A percentile compares a stretch with the other conserved stretches of the same genome.
Evolutionary conservation across 2,797 vertebrate genomes (phyloP).

Genomic region (Phoebastria nigripes): DNA sequence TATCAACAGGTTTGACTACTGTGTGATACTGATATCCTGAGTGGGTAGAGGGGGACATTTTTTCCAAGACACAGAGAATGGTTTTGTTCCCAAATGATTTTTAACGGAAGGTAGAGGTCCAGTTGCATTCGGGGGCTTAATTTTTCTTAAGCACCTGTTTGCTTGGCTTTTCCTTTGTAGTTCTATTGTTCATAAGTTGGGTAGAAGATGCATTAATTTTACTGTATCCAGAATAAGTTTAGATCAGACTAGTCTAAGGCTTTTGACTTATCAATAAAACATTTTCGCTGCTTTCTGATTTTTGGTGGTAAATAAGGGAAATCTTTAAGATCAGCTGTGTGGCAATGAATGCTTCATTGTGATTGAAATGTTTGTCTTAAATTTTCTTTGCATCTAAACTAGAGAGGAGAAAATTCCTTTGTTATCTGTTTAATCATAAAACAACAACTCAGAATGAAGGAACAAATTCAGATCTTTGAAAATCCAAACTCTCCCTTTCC

Average conservation of each 20-base stretch:
- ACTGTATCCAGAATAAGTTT: neutral
- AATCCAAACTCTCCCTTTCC: neutral
- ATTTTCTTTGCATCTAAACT: neutral
- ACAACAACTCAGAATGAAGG: neutral
- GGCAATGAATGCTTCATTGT: neutral
- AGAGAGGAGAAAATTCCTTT: neutral
- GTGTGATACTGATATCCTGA: neutral
- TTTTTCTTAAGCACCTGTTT: neutral
- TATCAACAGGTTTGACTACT: neutral
- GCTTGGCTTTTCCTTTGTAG: neutral
- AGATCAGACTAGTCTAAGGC: neutral
- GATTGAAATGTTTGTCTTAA: constrained; percentile 9
- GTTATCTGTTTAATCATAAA: neutral
- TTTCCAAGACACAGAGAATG: neutral
- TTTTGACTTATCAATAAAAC: neutral
- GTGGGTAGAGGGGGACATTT: neutral
- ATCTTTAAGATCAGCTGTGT: neutral
- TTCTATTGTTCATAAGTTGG: neutral
- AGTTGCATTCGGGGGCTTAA: neutral
- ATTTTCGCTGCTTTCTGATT: neutral
- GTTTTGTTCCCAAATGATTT: neutral
- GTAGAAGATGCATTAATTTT: neutral
- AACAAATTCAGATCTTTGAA: neutral
- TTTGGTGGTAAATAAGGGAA: neutral
- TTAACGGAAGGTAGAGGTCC: neutral